Evolutionary conservation across 1,140 invertebrate species (phyloP), one percentile per base, ranked within the genome.

Genomic region (Drusus annulatus): DNA sequence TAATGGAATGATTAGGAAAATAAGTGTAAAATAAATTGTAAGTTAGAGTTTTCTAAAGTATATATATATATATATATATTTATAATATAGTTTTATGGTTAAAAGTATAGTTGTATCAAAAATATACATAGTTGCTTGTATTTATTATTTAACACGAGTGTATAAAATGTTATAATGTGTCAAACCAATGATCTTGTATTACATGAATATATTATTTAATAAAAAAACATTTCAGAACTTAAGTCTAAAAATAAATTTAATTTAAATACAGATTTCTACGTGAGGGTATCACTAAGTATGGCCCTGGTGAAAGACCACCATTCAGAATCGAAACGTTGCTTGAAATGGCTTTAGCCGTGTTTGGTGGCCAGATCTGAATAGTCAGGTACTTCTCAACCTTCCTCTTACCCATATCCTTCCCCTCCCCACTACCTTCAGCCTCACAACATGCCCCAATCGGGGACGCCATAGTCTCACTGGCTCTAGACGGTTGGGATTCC

Each of bases 151-250:
- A 21, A 21, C 13, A 60, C 56, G 23, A 21, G 56, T 60, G 23
- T 60, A 60, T 21, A 60, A 60, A 17, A 23, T 60, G 54, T 21
- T 21, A 60, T 23, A 17, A 23, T 60, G 54, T 21, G 17, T 60
- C 56, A 15, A 60, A 60, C 56, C 56, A 60, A 60, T 60, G 56
- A 60, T 60, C 56, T 60, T 45, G 8, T 45, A 13, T 45, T 45
- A 45, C 36, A 45, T 45, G 36, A 45, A 45, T 45, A 45, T 45
- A 23, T 60, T 21, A 60, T 60, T 60, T 21, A 60, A 56, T 21
- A 60, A 60, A 23, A n/a, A 60, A 60, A 60, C 23, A 60, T 60
- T 60, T 21, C 23, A 21, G 1, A 60, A 60, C 23, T 23, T 21
- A 56, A 17, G 10, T 60, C 10, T 28, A 28, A 28, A 28, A 28